phyloP scores from a whole-genome alignment of 2,888 invertebrate genomes.

The Trichogramma dendrolimi region DNA sequence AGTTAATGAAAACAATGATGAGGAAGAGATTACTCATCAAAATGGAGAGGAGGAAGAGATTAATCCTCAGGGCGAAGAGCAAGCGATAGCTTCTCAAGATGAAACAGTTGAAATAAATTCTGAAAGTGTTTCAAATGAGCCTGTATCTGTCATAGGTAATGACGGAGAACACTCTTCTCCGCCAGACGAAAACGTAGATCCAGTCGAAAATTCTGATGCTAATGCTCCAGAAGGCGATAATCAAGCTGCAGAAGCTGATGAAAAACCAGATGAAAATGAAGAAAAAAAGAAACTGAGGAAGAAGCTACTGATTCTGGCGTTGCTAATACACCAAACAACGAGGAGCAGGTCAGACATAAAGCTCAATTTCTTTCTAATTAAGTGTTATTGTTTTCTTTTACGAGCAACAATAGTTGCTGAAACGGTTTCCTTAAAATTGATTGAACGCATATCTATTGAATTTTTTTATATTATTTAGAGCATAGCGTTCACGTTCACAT shows the following conservation, averaged over 20 bases:
- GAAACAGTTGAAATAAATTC: constrained; percentile 30
- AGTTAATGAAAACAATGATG: constrained; percentile 30
- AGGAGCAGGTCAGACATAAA: constrained; percentile 43
- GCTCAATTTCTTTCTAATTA: not conserved
- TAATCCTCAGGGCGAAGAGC: constrained; percentile 24
- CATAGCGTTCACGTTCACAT: no score
- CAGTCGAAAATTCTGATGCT: not conserved
- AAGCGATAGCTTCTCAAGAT: constrained; percentile 27
- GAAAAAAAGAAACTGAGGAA: constrained; percentile 22
- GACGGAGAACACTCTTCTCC: not conserved
- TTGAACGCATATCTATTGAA: not conserved
- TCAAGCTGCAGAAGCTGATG: constrained; percentile 11
- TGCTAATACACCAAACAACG: constrained; percentile 58
- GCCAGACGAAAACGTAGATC: no score
- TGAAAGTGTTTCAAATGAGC: constrained; percentile 24
- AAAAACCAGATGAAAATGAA: constrained; percentile 1
- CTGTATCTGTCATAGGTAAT: constrained; percentile 16
- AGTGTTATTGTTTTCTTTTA: not conserved
- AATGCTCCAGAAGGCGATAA: constrained; percentile 19
- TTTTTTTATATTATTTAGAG: not conserved
- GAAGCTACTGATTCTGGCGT: constrained; percentile 51
- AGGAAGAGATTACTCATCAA: constrained; percentile 19
- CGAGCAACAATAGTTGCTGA: not conserved
- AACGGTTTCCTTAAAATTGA: not conserved
- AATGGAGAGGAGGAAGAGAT: constrained; percentile 12